A percentile compares a stretch with the other conserved stretches of the same genome.
phyloP scores from a whole-genome alignment of 2,797 vertebrate species.

The Rhinatrema bivittatum region DNA sequence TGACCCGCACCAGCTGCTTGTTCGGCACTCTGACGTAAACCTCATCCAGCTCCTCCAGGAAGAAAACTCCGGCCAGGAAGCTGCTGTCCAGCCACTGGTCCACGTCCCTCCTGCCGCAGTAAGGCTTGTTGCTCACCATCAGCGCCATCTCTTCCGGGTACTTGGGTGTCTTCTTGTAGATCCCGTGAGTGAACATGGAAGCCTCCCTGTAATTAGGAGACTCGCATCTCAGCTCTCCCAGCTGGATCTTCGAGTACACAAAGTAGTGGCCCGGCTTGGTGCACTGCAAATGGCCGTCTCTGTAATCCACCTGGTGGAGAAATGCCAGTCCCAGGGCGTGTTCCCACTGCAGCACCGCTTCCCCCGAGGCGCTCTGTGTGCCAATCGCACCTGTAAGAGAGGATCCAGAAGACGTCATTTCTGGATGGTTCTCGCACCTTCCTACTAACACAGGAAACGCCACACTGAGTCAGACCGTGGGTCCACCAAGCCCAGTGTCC shows the following conservation, averaged over 20 bases:
- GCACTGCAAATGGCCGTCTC: constrained; percentile 27
- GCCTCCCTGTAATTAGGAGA: not conserved
- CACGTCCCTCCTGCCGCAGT: not conserved
- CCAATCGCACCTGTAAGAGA: constrained; percentile 19
- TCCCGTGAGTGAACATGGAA: constrained; percentile 12
- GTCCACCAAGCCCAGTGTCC: no score
- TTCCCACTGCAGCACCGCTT: constrained; percentile 32
- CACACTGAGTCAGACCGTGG: no score
- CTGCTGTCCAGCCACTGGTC: constrained; percentile 39
- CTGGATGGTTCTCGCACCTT: no score
- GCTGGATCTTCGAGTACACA: constrained; percentile 45
- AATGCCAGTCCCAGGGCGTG: constrained; percentile 31
- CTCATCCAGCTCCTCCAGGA: constrained; percentile 25
- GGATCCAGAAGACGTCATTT: no score
- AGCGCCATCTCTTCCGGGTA: constrained; percentile 25
- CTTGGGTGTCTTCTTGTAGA: constrained; percentile 31
- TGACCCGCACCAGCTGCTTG: constrained; percentile 5
- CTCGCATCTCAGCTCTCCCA: constrained; percentile 16
- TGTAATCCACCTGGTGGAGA: constrained; percentile 32
- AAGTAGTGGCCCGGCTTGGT: constrained; percentile 35
- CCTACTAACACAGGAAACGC: no score
- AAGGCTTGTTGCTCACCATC: constrained; percentile 19
- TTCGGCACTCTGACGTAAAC: constrained; percentile 28
- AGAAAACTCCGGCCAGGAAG: constrained; percentile 34
- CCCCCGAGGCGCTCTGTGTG: not conserved